Evolutionary conservation across 2,797 vertebrate genomes (phyloP), one percentile per base, ranked within the genome.

Genomic region (Paedocypris micromegethes): DNA sequence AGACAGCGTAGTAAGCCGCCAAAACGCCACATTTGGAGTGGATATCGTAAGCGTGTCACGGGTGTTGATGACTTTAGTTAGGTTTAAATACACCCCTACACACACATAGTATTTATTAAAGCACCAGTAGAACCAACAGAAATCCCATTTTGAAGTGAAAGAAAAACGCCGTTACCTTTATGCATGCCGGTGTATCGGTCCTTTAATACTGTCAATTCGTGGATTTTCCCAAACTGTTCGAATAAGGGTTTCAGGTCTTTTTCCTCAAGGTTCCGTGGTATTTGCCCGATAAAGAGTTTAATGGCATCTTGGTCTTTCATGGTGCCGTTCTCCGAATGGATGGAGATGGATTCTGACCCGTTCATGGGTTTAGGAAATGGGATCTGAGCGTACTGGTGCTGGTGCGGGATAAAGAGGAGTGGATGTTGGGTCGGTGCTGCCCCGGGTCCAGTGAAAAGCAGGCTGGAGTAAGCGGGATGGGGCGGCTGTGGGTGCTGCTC

Each of bases 221-320:
- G 93, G 92, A 98, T 98, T 87, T 93, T 93, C 86, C 95, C 95
- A 88, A 98, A 98, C 89, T 97, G 91, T 90, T 98, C 95, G 85
- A 98, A 98, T 79, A 98, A 91, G 58, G 95, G 94, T 75, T 95
- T 96, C 79, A 98, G 93, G 88, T 98, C 95, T 82, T 92, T 94
- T 82, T 98, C 95, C 82, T 97, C 93, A 87, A 97, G 91, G 92
- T 97, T 94, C 81, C 95, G 92, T 80, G 95, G 95, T 86, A 97
- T 98, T 91, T 98, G 95, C 86, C 95, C 95, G 87, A 98, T 94
- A 88, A 98, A 98, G 78, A 98, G 93, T 91, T 97, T 97, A 88
- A 98, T 98, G 87, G 95, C 95, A 88, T 97, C 95, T 88, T 95
- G 93, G 90, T 97, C 94, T 90, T 97, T 97, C 93, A 94, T 93